Conservation (phyloP, 2,888 invertebrate genomes). For the Pyrocoelia pectoralis region DNA sequence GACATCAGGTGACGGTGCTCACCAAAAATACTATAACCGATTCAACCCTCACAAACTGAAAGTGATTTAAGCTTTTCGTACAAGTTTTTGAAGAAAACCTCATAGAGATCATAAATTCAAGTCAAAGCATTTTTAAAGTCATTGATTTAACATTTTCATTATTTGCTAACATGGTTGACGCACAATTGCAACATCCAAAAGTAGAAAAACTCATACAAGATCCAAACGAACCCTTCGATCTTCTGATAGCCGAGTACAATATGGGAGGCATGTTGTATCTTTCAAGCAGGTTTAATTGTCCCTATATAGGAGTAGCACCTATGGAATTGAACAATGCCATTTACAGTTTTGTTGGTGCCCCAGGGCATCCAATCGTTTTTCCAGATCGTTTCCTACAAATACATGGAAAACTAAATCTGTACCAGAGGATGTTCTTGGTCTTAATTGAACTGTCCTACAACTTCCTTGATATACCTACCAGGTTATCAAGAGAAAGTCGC, state of each 20-base stretch:
- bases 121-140: neutral
- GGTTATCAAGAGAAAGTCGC: neutral
- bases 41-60: slow-evolving; percentile 52
- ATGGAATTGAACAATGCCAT: slow-evolving; percentile 62
- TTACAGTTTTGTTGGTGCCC: slow-evolving; percentile 61
- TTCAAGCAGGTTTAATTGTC: slow-evolving; percentile 64
- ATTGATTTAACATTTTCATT: neutral
- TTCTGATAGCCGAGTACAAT: slow-evolving; percentile 65
- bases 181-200: slow-evolving; percentile 39
- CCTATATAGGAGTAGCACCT: slow-evolving; percentile 64
- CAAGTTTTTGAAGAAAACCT: neutral
- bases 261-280: slow-evolving; percentile 56
- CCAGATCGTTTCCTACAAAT: slow-evolving; percentile 48
- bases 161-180: slow-evolving; percentile 36
- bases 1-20: slow-evolving; percentile 61
- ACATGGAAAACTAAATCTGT: slow-evolving; percentile 44
- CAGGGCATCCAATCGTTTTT: slow-evolving; percentile 50
- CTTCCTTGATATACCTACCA: neutral
- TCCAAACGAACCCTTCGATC: slow-evolving; percentile 62
- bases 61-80: slow-evolving; percentile 56
- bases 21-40: slow-evolving; percentile 59
- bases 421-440: neutral
- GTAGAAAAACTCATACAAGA: slow-evolving; percentile 50
- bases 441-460: neutral
- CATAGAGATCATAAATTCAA: neutral